A percentile compares a stretch with the other conserved stretches of the same genome.
These are phyloP conservation scores for Phylloscopus trochilus DNA, from an alignment of 2,113 vertebrate genomes.

Conservation along the genomic window DNA sequence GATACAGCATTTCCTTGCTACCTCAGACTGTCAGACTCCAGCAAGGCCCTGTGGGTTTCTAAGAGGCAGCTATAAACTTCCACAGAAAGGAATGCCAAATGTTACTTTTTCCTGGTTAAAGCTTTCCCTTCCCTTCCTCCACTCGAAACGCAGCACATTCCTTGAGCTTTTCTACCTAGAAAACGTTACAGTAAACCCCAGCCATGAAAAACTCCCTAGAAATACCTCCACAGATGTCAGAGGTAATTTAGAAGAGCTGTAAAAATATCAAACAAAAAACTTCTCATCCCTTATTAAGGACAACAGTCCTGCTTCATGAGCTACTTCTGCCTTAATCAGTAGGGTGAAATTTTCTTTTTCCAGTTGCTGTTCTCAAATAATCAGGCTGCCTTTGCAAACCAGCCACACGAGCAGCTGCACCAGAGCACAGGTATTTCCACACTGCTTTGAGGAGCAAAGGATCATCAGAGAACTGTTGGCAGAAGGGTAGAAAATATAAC, in stretches of 20 bases:
- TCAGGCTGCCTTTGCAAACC: neutral
- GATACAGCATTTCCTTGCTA: neutral
- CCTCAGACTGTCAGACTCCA: neutral
- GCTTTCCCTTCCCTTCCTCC: neutral
- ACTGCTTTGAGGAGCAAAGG: neutral
- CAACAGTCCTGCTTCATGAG: neutral
- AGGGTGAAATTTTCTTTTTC: neutral
- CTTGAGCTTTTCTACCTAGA: neutral
- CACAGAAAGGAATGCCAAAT: neutral
- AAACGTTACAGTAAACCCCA: neutral
- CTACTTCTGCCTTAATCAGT: neutral
- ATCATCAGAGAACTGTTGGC: neutral
- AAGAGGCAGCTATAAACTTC: neutral
- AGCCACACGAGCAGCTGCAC: accelerated
- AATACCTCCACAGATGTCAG: neutral
- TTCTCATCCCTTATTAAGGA: neutral
- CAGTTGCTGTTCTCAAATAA: neutral
- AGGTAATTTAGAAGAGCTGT: neutral
- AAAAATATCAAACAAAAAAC: neutral
- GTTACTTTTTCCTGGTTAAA: neutral
- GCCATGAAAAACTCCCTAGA: neutral
- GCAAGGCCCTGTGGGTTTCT: neutral
- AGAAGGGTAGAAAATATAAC: neutral
- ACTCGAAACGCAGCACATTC: neutral
- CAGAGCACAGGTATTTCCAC: neutral